A percentile compares a stretch with the other conserved stretches of the same genome.
Evolutionary conservation across 2,888 invertebrate species (phyloP).

Genomic region (Syrista parreyssii): DNA sequence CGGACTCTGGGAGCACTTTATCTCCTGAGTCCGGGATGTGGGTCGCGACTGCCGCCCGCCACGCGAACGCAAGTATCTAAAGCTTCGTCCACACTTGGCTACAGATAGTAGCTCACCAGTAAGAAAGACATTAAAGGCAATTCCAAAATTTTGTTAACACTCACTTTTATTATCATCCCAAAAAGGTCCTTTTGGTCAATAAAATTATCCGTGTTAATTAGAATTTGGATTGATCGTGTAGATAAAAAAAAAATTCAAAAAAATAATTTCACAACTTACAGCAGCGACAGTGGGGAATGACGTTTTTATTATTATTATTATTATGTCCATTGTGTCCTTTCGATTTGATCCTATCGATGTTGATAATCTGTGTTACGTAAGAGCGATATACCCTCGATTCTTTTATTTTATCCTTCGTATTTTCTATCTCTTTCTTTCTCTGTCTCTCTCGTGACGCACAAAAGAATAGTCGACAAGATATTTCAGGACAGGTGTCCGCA

Average conservation of each 20-base stretch:
- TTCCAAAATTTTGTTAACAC: neutral
- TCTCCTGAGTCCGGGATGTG: slow-evolving; percentile 59
- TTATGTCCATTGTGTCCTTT: neutral
- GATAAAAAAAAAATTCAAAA: neutral
- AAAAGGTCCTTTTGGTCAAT: too few species aligned
- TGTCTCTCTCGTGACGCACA: neutral
- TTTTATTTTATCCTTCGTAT: neutral
- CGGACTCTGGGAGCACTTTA: slow-evolving; percentile 59
- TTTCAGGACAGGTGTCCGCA: neutral
- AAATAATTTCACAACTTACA: neutral
- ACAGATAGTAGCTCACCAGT: neutral
- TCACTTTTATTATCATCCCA: neutral
- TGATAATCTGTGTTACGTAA: neutral
- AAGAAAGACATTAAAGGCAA: neutral
- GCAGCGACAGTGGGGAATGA: neutral
- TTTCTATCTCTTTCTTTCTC: neutral
- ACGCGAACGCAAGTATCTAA: slow-evolving; percentile 53
- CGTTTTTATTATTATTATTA: neutral
- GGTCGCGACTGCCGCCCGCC: slow-evolving; percentile 63
- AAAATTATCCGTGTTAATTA: neutral
- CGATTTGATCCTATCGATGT: neutral
- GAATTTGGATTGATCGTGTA: neutral
- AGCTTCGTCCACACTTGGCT: slow-evolving; percentile 51
- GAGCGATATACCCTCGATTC: neutral
- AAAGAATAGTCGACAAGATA: neutral